Conservation (phyloP, 2,888 invertebrate species). For the Gymnoscelis rufifasciata region DNA sequence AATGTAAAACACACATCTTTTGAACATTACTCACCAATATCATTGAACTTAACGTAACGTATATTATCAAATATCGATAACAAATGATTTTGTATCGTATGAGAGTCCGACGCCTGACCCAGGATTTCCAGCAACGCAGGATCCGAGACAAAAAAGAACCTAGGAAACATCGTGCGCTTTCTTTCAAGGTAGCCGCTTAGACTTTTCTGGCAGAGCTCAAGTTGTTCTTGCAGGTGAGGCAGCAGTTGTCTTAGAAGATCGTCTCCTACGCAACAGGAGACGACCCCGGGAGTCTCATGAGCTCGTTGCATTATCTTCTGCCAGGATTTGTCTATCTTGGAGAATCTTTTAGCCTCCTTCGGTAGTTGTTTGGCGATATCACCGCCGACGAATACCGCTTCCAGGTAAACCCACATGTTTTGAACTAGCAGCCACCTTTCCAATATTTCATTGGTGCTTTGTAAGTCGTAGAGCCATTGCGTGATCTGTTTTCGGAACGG, state of each 20-base stretch:
- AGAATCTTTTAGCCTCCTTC: constrained; percentile 95
- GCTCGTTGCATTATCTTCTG: constrained; percentile 98
- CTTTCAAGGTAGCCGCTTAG: constrained; percentile 95
- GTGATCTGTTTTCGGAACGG: constrained; percentile 98
- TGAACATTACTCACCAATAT: constrained; percentile 77
- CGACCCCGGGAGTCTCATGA: constrained; percentile 97
- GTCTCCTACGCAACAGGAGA: constrained; percentile 97
- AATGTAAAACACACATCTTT: no score
- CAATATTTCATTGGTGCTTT: constrained; percentile 96
- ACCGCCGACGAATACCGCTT: constrained; percentile 98
- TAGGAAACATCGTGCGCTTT: constrained; percentile 94
- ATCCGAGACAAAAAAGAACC: constrained; percentile 96
- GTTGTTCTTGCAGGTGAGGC: constrained; percentile 96
- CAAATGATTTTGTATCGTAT: constrained; percentile 96
- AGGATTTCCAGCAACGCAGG: constrained; percentile 93
- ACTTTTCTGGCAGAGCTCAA: constrained; percentile 98
- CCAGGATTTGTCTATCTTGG: constrained; percentile 99
- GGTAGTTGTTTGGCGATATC: constrained; percentile 99
- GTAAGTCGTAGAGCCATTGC: constrained; percentile 95
- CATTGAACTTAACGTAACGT: constrained; percentile 94
- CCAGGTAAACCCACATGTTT: constrained; percentile 98
- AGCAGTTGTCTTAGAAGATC: constrained; percentile 93
- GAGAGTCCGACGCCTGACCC: constrained; percentile 95
- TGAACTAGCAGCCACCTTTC: constrained; percentile 98
- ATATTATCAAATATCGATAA: constrained; percentile 98